Conservation (phyloP, 2,113 vertebrate genomes). For the Mesocricetus auratus region DNA sequence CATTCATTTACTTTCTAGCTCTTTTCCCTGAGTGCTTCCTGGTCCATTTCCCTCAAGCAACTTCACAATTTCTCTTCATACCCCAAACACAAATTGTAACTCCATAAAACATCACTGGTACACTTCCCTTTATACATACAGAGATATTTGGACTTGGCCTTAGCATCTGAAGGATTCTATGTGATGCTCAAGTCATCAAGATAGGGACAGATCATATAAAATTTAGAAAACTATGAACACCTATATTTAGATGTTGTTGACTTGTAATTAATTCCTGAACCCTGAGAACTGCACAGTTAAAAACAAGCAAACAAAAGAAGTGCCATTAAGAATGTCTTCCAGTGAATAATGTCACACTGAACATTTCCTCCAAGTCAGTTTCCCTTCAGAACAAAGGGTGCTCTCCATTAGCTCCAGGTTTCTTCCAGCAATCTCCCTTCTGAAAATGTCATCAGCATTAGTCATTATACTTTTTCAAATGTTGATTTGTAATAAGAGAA, state of each 20-base stretch:
- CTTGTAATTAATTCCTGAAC: neutral
- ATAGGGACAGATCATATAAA: neutral
- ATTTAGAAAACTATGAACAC: conserved; percentile 8
- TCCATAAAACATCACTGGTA: conserved; percentile 18
- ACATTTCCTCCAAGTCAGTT: conserved; percentile 37
- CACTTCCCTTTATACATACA: conserved; percentile 36
- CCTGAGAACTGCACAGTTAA: neutral
- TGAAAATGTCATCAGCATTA: neutral
- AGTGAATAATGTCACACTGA: neutral
- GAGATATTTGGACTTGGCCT: conserved; percentile 44
- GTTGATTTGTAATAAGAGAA: conserved; percentile 32
- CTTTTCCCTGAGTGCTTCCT: conserved; percentile 42
- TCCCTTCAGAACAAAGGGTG: conserved; percentile 40
- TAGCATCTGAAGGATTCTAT: conserved; percentile 24
- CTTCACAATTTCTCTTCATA: conserved; percentile 29
- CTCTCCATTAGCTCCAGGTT: neutral
- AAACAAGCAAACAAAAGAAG: neutral
- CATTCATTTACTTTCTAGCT: conserved; percentile 46
- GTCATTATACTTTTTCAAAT: neutral
- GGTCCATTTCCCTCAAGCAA: conserved; percentile 53
- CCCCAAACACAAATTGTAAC: conserved; percentile 22
- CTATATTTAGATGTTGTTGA: conserved; percentile 1
- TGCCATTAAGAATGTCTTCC: neutral
- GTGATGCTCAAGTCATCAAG: conserved; percentile 20
- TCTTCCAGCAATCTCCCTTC: conserved; percentile 9